A percentile compares a stretch with the other conserved stretches of the same genome.
These are phyloP conservation scores for Ceriagrion tenellum DNA, from an alignment of 2,888 invertebrate species.

Conservation along the genomic window DNA sequence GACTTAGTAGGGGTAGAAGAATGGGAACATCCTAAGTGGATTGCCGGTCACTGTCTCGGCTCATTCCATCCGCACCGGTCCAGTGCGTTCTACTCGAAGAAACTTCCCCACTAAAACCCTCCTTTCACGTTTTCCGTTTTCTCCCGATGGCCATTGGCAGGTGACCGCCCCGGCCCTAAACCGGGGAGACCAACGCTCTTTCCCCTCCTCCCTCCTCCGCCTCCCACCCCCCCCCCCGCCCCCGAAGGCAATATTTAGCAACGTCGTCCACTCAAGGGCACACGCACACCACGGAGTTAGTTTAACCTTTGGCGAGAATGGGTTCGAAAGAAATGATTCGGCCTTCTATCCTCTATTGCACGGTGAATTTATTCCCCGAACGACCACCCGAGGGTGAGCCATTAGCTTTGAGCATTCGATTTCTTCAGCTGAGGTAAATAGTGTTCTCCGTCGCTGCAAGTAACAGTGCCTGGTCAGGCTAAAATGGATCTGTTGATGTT, in stretches of 20 bases:
- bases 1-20: not conserved
- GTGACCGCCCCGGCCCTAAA: constrained; percentile 13
- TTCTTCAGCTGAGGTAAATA: not conserved
- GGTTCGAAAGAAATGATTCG: not conserved
- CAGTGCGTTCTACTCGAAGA: constrained; percentile 35
- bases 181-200: not conserved
- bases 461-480: too few species aligned
- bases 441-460: not conserved
- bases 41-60: constrained; percentile 49
- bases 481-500: too few species aligned
- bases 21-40: constrained; percentile 37
- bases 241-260: constrained; percentile 3
- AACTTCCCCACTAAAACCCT: not conserved
- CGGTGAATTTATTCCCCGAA: not conserved
- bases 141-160: constrained; percentile 50
- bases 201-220: too few species aligned
- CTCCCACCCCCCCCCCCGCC: too few species aligned
- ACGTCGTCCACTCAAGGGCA: not conserved
- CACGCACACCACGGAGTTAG: not conserved
- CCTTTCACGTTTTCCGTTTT: not conserved
- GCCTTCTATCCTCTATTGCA: not conserved
- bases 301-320: not conserved
- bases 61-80: constrained; percentile 44
- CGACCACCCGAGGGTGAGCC: not conserved
- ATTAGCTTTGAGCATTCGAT: not conserved